phyloP scores from a whole-genome alignment of 2,113 vertebrate genomes.

The Oncorhynchus masou region DNA sequence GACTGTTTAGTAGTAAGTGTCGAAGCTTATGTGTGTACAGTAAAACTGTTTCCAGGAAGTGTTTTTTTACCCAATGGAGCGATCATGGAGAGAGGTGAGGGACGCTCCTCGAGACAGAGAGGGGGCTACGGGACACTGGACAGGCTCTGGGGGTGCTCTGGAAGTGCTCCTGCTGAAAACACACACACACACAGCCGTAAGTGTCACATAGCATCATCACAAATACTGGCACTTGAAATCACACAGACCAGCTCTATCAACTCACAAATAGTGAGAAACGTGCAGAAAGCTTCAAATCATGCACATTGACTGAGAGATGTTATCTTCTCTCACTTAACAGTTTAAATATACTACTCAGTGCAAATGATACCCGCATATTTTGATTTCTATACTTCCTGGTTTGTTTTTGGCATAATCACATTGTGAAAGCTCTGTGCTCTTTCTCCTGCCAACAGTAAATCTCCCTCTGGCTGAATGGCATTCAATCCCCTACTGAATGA shows the following conservation, averaged over 20 bases:
- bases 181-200: conserved; percentile 14
- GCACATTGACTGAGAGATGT: not conserved
- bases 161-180: conserved; percentile 48
- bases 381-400: too few relatives aligned
- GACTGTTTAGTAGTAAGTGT: not conserved
- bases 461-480: too few relatives aligned
- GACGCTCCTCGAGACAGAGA: conserved; percentile 42
- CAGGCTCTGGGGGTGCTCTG: conserved; percentile 52
- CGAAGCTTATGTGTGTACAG: not conserved
- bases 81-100: conserved; percentile 41
- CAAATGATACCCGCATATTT: too few relatives aligned
- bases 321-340: too few relatives aligned
- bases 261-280: not conserved
- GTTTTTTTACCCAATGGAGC: conserved; percentile 33
- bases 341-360: too few relatives aligned
- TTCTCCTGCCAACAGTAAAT: too few relatives aligned
- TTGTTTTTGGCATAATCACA: too few relatives aligned
- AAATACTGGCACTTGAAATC: conserved; percentile 13
- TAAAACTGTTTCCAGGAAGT: not conserved
- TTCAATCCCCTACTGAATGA: too few relatives aligned
- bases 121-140: conserved; percentile 64
- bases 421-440: too few relatives aligned
- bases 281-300: not conserved
- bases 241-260: not conserved
- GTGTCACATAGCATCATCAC: not conserved